Conservation (phyloP, 2,797 vertebrate species). For the Channallabes apus region DNA sequence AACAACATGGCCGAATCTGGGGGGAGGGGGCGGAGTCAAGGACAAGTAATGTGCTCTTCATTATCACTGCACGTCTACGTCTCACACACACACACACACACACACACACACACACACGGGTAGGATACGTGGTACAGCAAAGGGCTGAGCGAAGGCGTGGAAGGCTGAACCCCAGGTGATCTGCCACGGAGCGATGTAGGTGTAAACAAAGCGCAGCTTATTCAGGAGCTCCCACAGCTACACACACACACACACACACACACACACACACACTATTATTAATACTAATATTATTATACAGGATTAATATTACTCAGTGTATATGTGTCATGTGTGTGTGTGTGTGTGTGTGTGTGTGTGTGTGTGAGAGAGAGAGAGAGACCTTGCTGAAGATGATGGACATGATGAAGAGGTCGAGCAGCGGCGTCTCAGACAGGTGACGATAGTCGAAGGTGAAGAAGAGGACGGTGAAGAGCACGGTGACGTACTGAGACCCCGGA, state of each 20-base stretch:
- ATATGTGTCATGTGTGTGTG: too few relatives aligned
- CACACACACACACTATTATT: too few relatives aligned
- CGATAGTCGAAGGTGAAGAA: slow-evolving; percentile 98
- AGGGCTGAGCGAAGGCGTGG: slow-evolving; percentile 97
- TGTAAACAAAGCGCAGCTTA: slow-evolving; percentile 96
- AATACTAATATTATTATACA: too few relatives aligned
- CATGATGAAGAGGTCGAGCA: slow-evolving; percentile 97
- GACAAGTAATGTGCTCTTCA: slow-evolving; percentile 49
- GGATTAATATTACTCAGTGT: too few relatives aligned
- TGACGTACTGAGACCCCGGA: slow-evolving; percentile 94
- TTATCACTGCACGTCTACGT: background rate
- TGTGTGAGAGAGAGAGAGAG: slow-evolving; percentile 1
- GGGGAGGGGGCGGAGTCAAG: slow-evolving; percentile 71
- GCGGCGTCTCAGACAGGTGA: slow-evolving; percentile 92
- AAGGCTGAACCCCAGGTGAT: slow-evolving; percentile 99
- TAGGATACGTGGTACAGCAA: slow-evolving; percentile 99
- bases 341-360: too few relatives aligned
- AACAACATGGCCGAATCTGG: slow-evolving; percentile 98
- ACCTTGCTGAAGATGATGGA: slow-evolving; percentile 99
- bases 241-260: too few relatives aligned
- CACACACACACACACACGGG: background rate
- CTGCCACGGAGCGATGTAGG: slow-evolving; percentile 97
- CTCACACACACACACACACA: background rate
- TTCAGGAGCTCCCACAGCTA: slow-evolving; percentile 98
- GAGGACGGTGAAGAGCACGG: slow-evolving; percentile 94